phyloP scores from a whole-genome alignment of 64 coral and sea anemone genomes.

The Pocillopora verrucosa region DNA sequence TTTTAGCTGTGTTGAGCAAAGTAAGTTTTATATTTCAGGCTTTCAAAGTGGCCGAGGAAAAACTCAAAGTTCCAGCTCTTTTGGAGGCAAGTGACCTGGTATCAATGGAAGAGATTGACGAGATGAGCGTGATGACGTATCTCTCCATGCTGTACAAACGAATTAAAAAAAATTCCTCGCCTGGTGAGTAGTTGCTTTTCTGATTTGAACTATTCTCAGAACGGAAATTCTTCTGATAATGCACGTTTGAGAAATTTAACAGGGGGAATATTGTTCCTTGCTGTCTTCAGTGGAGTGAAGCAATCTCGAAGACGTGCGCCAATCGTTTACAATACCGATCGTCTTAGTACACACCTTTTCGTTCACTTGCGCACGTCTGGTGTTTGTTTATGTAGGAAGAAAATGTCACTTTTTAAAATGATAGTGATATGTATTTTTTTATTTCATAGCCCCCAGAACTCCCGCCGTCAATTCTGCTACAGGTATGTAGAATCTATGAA shows the following conservation, averaged over 20 bases:
- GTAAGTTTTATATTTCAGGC: neutral
- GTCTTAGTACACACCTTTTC: no score
- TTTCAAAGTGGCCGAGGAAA: constrained; percentile 19
- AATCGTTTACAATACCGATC: no score
- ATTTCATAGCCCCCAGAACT: neutral
- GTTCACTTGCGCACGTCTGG: no score
- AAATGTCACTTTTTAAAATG: no score
- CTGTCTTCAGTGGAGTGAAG: no score
- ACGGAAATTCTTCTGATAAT: neutral
- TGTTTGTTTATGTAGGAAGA: no score
- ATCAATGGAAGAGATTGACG: constrained; percentile 9
- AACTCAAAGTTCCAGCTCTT: constrained; percentile 3
- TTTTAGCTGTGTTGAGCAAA: no score
- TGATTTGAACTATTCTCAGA: neutral
- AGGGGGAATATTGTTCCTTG: no score
- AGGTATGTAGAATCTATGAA: neutral
- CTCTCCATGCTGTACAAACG: constrained; percentile 27
- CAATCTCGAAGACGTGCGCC: no score
- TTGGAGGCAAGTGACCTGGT: constrained; percentile 13
- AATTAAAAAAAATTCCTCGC: neutral
- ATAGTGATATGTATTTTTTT: neutral
- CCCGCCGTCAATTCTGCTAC: neutral
- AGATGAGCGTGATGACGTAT: constrained; percentile 29
- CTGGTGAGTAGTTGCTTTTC: neutral
- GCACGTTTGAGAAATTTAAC: no score